Conservation (phyloP, 2,888 invertebrate genomes). For the Yponomeuta malinellus region DNA sequence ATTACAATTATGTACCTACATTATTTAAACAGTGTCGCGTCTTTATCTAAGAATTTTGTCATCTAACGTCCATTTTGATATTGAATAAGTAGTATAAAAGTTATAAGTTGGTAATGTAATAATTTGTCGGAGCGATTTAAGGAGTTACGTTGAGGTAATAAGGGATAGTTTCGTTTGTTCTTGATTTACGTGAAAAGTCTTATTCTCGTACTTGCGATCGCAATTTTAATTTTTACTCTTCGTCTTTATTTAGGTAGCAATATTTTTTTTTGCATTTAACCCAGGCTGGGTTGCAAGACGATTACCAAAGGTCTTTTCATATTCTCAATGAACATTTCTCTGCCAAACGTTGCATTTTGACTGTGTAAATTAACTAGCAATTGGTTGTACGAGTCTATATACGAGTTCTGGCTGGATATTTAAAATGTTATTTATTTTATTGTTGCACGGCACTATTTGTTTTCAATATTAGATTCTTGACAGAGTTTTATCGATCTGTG, state of each 20-base stretch:
- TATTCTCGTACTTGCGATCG: constrained; percentile 6
- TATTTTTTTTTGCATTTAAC: background rate
- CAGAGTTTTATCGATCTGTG: constrained; percentile 69
- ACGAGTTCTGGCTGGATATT: constrained; percentile 17
- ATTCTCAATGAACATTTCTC: background rate
- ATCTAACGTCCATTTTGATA: constrained; percentile 16
- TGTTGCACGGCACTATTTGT: constrained; percentile 65
- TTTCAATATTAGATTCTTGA: constrained; percentile 55
- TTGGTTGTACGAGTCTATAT: constrained; percentile 30
- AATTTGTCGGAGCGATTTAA: constrained; percentile 30
- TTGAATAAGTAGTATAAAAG: constrained; percentile 23
- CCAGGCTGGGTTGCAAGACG: background rate
- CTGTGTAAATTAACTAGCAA: background rate
- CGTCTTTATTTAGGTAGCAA: background rate
- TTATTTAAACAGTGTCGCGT: constrained; percentile 8
- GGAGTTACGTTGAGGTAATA: background rate
- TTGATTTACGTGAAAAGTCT: background rate
- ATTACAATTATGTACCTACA: background rate
- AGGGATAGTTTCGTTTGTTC: background rate
- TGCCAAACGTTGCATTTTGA: background rate
- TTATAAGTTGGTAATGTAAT: constrained; percentile 21
- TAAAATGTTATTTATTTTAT: constrained; percentile 48
- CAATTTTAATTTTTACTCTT: background rate
- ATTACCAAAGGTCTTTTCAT: constrained; percentile 9
- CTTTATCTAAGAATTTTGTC: constrained; percentile 12